A percentile compares a stretch with the other conserved stretches of the same genome.
Conservation (phyloP, 2,797 vertebrate species). For the Peromyscus attwateri region DNA sequence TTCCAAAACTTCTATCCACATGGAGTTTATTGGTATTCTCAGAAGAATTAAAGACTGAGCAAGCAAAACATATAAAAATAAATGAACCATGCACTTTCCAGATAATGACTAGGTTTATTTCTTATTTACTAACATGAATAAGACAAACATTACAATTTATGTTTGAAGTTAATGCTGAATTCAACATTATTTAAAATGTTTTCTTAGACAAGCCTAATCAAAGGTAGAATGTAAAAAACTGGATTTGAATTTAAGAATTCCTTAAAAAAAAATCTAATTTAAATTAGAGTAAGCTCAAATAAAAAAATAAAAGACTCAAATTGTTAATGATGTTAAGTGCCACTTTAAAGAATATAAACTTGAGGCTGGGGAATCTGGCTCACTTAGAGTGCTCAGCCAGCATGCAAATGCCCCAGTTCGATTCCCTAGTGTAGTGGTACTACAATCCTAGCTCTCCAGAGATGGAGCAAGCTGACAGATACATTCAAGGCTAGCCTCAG, state of each 20-base stretch:
- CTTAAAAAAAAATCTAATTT: neutral
- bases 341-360: neutral
- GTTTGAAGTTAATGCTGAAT: slow-evolving; percentile 56
- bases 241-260: slow-evolving; percentile 20
- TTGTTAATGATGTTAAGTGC: neutral
- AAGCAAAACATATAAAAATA: slow-evolving; percentile 56
- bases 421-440: neutral
- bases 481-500: neutral
- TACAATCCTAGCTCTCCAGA: neutral
- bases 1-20: slow-evolving; percentile 21
- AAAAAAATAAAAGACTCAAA: neutral
- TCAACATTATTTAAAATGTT: slow-evolving; percentile 20
- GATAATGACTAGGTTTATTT: slow-evolving; percentile 21
- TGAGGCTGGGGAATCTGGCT: neutral
- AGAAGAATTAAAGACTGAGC: slow-evolving; percentile 47
- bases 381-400: neutral
- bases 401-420: no score
- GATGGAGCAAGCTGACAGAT: neutral
- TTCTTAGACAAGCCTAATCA: neutral
- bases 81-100: slow-evolving; percentile 52
- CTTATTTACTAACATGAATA: slow-evolving; percentile 51
- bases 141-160: slow-evolving; percentile 49
- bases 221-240: slow-evolving; percentile 27
- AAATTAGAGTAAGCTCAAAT: neutral
- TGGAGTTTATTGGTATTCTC: slow-evolving; percentile 39